phyloP scores from a whole-genome alignment of 1,140 invertebrate species.

The Bombus waltoni region DNA sequence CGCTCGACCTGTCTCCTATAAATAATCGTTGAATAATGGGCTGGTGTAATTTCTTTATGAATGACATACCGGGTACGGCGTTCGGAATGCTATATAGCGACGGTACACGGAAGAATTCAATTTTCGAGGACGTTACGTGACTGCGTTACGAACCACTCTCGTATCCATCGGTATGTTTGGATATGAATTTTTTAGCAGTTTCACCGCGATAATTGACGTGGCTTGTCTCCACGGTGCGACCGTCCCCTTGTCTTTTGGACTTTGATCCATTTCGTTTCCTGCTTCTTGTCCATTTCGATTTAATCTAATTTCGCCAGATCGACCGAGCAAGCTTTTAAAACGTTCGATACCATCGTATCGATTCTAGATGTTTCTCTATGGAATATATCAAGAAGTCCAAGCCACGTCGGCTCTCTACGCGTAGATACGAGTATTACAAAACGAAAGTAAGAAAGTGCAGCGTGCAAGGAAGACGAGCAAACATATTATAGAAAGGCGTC shows the following conservation, averaged over 20 bases:
- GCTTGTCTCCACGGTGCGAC: not conserved
- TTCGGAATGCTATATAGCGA: slow-evolving; percentile 42
- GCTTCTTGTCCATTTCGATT: too few species aligned
- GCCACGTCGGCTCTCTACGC: not conserved
- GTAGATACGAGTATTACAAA: slow-evolving; percentile 13
- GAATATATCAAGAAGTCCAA: not conserved
- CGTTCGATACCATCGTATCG: too few species aligned
- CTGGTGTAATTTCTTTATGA: slow-evolving; percentile 56
- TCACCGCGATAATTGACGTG: slow-evolving; percentile 24
- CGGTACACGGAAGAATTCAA: slow-evolving; percentile 51
- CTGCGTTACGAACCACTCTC: slow-evolving; percentile 34
- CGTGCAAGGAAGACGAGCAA: not conserved
- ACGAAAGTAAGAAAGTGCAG: slow-evolving; percentile 51
- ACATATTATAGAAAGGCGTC: slow-evolving; percentile 48
- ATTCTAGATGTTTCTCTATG: too few species aligned
- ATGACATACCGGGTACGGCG: slow-evolving; percentile 40
- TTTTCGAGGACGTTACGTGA: slow-evolving; percentile 57
- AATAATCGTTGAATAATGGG: slow-evolving; percentile 59
- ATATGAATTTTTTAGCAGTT: slow-evolving; percentile 48
- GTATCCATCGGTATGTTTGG: slow-evolving; percentile 42
- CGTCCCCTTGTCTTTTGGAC: not conserved
- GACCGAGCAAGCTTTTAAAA: too few species aligned
- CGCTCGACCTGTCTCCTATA: slow-evolving; percentile 32
- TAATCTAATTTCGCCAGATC: too few species aligned
- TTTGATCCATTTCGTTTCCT: not conserved